phyloP scores from a whole-genome alignment of 37 sponge, comb jelly and placozoan species.

The Ephydatia muelleri region DNA sequence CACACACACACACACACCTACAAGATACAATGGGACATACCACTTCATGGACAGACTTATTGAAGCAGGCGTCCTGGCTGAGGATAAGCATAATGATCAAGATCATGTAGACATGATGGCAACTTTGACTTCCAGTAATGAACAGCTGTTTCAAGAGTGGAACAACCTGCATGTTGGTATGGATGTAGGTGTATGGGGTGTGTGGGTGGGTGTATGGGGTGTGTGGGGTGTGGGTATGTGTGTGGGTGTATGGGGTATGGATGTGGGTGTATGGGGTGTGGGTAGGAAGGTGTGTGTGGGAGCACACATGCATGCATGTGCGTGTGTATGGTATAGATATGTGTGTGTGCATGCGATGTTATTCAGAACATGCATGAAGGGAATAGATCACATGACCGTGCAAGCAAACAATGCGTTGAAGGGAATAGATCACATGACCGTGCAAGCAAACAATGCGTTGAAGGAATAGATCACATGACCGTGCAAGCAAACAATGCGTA shows the following conservation, averaged over 20 bases:
- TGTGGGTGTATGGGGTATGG: background rate
- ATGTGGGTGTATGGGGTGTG: background rate
- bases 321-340: too few species aligned
- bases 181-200: background rate
- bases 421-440: too few species aligned
- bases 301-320: too few species aligned
- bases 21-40: constrained; percentile 32
- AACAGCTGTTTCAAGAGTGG: constrained; percentile 85
- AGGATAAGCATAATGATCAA: constrained; percentile 95
- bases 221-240: background rate
- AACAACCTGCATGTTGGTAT: constrained; percentile 43
- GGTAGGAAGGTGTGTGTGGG: background rate
- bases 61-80: constrained; percentile 93
- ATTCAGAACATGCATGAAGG: too few species aligned
- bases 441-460: too few species aligned
- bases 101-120: constrained; percentile 96
- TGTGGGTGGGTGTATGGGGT: background rate
- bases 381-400: too few species aligned
- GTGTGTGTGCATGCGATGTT: too few species aligned
- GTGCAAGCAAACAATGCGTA: too few species aligned
- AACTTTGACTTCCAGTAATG: constrained; percentile 59
- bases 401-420: too few species aligned
- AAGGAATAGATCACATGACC: too few species aligned
- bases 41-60: constrained; percentile 86
- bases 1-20: too few species aligned